These are phyloP conservation scores for Chauna torquata DNA, from an alignment of 2,113 vertebrate genomes.

Conservation along the genomic window DNA sequence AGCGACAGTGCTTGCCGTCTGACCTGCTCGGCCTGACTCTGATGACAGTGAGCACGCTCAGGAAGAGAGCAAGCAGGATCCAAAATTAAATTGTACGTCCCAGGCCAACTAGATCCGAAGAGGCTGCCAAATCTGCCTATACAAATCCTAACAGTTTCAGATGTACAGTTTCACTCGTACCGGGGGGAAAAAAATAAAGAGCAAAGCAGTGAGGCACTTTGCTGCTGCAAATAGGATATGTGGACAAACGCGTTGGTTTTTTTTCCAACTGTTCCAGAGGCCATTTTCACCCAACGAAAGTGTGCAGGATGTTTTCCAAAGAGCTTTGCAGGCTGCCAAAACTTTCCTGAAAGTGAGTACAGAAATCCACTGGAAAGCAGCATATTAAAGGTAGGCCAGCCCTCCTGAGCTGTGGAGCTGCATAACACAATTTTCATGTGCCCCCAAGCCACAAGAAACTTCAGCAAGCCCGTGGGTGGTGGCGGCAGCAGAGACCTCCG, in stretches of 20 bases:
- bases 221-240: not conserved
- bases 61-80: not conserved
- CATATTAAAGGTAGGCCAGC: not conserved
- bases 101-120: not conserved
- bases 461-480: not conserved
- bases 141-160: not conserved
- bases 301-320: not conserved
- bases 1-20: not conserved
- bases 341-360: slow-evolving; percentile 26
- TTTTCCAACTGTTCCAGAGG: not conserved
- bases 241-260: not conserved
- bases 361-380: not conserved
- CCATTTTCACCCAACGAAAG: slow-evolving; percentile 3
- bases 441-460: not conserved
- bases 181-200: not conserved
- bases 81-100: not conserved
- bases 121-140: not conserved
- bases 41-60: not conserved
- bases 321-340: not conserved
- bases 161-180: not conserved
- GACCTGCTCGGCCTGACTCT: not conserved
- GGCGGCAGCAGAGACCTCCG: not conserved
- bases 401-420: not conserved
- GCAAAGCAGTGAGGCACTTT: not conserved
- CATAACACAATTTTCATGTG: fast-evolving